phyloP scores from a whole-genome alignment of 2,113 vertebrate genomes.

The Syrmaticus mikado region DNA sequence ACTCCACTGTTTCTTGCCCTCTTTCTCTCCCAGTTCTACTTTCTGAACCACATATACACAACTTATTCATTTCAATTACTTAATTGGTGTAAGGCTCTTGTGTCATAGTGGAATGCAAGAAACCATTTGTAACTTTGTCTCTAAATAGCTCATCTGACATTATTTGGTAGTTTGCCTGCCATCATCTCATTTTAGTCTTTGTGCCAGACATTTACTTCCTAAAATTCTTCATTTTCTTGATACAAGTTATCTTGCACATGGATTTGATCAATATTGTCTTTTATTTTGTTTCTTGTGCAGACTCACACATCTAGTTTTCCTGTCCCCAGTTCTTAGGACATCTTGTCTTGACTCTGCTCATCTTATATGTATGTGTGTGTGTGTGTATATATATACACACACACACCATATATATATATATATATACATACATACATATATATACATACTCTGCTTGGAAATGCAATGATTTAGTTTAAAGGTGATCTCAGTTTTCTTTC shows the following conservation, averaged over 20 bases:
- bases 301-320: neutral
- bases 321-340: neutral
- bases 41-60: neutral
- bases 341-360: slow-evolving; percentile 37
- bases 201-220: slow-evolving; percentile 9
- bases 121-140: slow-evolving; percentile 41
- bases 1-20: neutral
- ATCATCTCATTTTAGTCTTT: slow-evolving; percentile 43
- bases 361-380: neutral
- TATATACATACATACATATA: too few species aligned
- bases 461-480: neutral
- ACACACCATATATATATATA: too few species aligned
- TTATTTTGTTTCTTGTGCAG: neutral
- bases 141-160: neutral
- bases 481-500: neutral
- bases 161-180: slow-evolving; percentile 25
- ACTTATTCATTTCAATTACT: neutral
- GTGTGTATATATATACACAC: too few species aligned
- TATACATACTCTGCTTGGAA: neutral
- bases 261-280: neutral
- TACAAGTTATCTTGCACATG: neutral
- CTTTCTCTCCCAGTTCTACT: neutral
- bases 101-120: slow-evolving; percentile 7
- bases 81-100: neutral
- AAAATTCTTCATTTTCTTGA: neutral